Base-by-base conservation (phyloP, 1,140 invertebrate genomes). In the Goniozus legneri region DNA sequence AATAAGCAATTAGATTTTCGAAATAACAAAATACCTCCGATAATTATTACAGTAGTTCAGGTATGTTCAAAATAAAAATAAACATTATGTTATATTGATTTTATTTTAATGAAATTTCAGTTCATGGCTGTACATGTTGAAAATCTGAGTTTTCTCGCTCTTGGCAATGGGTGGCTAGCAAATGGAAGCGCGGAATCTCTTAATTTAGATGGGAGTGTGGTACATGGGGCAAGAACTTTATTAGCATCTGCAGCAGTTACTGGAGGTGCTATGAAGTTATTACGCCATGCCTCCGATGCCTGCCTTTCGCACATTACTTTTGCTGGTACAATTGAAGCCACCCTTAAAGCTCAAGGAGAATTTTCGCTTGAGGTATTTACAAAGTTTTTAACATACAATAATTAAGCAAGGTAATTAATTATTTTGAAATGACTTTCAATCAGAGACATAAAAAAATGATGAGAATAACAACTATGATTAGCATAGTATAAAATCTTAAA, bases 111-210 rank as follows among this genome's bases (percentile, higher is more conserved):
- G 34, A 43, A 37, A 30, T 63, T 67, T 47, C 55, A 87, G 85
- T 91, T 91, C 70, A 87, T 91, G 82, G 87, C 88, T n/a, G 82
- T 95, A 18, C 87, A 91, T 62, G 79, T 94, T 21, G 84, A 87
- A 52, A 91, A 92, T 64, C 81, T 91, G 50, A 90, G 85, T 47
- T 77, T 91, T 8, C 82, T 88, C 54, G 74, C 86, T 36, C 77
- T 90, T 48, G 79, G 81, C 39, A 83, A 85, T 36, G 84, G 87
- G 15, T 91, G 86, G 81, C 76, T 89, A 21, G 76, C 89, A 0
- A 86, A 90, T 73, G 81, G 84, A 12, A 86, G 84, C 20, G 84
- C 88, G 2, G 83, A 83, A 48, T 86, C 88, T 61, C 71, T 94
- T 1, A 83, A 84, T 58, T 75, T 92, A 21, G 90, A 92, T 72